Evolutionary conservation across 2,797 vertebrate genomes (phyloP).

Genomic region (Rallus crepitans): DNA sequence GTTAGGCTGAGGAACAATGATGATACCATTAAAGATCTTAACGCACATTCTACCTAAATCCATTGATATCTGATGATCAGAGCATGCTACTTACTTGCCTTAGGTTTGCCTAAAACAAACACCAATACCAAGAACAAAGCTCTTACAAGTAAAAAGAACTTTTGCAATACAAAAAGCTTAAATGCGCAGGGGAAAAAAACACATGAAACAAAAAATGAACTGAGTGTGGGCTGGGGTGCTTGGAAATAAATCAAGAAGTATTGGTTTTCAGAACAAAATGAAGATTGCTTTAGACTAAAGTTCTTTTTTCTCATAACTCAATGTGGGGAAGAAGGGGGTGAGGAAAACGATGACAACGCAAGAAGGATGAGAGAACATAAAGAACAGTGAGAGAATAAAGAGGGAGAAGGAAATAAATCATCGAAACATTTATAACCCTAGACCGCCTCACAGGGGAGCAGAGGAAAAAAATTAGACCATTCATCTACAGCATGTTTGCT

Average conservation of each 20-base stretch:
- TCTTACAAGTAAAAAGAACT: neutral
- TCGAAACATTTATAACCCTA: slow-evolving; percentile 39
- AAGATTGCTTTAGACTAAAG: neutral
- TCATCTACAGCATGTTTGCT: slow-evolving; percentile 10
- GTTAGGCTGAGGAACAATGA: neutral
- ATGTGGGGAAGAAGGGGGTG: neutral
- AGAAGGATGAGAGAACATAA: neutral
- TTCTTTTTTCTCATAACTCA: neutral
- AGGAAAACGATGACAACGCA: accelerated
- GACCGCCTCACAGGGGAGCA: neutral
- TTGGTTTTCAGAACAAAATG: neutral
- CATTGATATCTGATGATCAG: neutral
- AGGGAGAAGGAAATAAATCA: slow-evolving; percentile 46
- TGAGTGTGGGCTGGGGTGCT: neutral
- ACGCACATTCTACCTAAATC: neutral
- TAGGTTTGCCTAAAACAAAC: neutral
- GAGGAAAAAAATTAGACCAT: neutral
- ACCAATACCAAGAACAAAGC: neutral
- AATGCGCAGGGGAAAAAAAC: neutral
- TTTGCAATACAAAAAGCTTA: neutral
- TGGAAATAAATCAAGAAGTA: neutral
- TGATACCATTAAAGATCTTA: neutral
- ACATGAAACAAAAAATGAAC: neutral
- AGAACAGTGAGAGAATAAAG: neutral
- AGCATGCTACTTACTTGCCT: neutral